These are phyloP conservation scores for Thaleichthys pacificus DNA, from an alignment of 2,797 vertebrate species.

Conservation along the genomic window DNA sequence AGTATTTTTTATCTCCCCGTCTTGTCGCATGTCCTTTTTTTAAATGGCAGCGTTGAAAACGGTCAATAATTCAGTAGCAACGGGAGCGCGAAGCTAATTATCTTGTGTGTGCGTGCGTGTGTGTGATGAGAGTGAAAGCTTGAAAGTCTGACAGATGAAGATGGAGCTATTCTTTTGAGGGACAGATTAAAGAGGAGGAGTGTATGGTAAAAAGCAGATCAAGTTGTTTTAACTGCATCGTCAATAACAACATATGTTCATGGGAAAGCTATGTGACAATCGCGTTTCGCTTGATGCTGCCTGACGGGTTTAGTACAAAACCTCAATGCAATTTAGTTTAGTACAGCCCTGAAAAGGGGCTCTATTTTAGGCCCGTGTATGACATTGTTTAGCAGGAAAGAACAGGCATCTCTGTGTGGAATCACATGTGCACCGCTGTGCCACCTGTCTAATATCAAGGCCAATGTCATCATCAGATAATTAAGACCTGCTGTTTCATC, in stretches of 20 bases:
- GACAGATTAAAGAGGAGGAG: neutral
- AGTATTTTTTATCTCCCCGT: neutral
- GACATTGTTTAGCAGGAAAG: too few relatives aligned
- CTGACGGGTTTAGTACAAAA: too few relatives aligned
- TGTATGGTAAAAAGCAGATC: neutral
- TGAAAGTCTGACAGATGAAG: neutral
- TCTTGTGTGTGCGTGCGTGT: neutral
- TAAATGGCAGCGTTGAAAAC: neutral
- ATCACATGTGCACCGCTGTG: neutral
- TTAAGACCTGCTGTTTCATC: neutral
- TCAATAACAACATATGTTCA: slow-evolving; percentile 1
- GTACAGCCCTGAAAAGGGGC: neutral
- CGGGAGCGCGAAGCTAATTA: slow-evolving; percentile 10
- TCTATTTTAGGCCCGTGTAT: neutral
- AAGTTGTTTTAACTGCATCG: neutral
- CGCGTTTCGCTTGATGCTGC: too few relatives aligned
- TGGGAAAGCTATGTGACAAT: neutral
- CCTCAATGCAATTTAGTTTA: neutral
- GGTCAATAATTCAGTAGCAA: slow-evolving; percentile 15
- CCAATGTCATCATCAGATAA: too few relatives aligned
- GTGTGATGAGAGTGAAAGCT: neutral
- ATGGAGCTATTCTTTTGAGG: neutral
- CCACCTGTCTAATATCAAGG: neutral
- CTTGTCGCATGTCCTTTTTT: neutral
- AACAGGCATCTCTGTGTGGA: neutral